A percentile compares a stretch with the other conserved stretches of the same genome.
Conservation (phyloP, 1,140 invertebrate genomes). For the Drosophila insularis region DNA sequence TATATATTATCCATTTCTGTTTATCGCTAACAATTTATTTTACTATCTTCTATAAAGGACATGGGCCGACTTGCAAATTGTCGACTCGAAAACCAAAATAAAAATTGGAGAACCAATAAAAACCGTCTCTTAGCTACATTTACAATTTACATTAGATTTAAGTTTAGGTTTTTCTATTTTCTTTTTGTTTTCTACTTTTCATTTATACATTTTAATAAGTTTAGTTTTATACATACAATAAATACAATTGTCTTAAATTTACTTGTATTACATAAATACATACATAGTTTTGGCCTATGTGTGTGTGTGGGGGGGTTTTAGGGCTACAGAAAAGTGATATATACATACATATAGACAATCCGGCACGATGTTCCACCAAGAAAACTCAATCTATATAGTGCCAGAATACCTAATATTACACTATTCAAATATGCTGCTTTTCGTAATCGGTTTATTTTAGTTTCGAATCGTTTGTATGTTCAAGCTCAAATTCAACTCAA, state of each 20-base stretch:
- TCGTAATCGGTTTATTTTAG: not conserved
- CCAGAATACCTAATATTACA: no score
- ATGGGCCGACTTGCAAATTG: constrained; percentile 39
- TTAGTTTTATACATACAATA: not conserved
- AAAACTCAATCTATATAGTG: no score
- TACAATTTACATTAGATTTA: constrained; percentile 30
- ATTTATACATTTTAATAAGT: not conserved
- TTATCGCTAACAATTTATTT: constrained; percentile 39
- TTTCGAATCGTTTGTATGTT: not conserved
- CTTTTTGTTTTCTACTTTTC: constrained; percentile 42
- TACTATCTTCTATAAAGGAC: constrained; percentile 58
- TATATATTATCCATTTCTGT: not conserved
- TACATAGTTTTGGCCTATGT: no score
- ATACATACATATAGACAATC: no score
- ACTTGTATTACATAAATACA: constrained; percentile 9
- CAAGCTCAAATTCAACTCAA: not conserved
- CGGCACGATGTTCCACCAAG: no score
- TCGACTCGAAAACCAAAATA: constrained; percentile 21
- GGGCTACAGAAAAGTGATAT: not conserved
- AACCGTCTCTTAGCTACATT: constrained; percentile 18
- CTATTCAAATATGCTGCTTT: not conserved
- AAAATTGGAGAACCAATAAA: not conserved
- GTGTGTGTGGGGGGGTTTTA: not conserved
- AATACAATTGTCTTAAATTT: constrained; percentile 8
- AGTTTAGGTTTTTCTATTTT: constrained; percentile 23